Conservation (phyloP, 2,113 vertebrate species). For the Aphelocoma coerulescens region DNA sequence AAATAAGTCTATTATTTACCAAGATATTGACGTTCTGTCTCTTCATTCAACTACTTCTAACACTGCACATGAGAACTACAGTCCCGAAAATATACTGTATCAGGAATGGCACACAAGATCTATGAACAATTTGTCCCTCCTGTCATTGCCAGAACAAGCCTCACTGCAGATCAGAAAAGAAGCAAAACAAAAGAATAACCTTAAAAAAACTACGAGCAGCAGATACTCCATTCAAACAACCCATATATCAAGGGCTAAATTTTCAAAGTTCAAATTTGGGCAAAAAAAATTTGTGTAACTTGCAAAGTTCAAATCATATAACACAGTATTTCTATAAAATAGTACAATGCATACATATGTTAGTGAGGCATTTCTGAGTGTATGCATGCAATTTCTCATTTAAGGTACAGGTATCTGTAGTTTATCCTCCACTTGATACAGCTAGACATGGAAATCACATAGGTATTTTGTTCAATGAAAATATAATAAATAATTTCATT, state of each 20-base stretch:
- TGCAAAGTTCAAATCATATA: neutral
- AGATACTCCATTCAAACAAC: neutral
- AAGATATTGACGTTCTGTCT: conserved; percentile 56
- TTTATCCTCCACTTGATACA: neutral
- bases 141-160: conserved; percentile 48
- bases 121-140: conserved; percentile 66
- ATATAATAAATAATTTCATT: neutral
- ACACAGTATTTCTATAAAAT: neutral
- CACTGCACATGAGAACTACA: conserved; percentile 47
- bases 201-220: neutral
- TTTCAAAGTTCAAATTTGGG: neutral
- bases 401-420: neutral
- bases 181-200: neutral
- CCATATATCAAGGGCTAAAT: neutral
- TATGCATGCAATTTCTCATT: neutral
- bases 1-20: conserved; percentile 66
- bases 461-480: neutral
- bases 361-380: neutral
- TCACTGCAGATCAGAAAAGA: neutral
- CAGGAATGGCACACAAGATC: conserved; percentile 51
- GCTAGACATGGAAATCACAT: neutral
- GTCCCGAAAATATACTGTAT: conserved; percentile 50
- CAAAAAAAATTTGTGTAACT: neutral
- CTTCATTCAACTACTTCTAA: conserved; percentile 45
- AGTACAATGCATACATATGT: accelerated